phyloP scores from a whole-genome alignment of 2,113 vertebrate genomes.

The Ptychochromis oligacanthus region DNA sequence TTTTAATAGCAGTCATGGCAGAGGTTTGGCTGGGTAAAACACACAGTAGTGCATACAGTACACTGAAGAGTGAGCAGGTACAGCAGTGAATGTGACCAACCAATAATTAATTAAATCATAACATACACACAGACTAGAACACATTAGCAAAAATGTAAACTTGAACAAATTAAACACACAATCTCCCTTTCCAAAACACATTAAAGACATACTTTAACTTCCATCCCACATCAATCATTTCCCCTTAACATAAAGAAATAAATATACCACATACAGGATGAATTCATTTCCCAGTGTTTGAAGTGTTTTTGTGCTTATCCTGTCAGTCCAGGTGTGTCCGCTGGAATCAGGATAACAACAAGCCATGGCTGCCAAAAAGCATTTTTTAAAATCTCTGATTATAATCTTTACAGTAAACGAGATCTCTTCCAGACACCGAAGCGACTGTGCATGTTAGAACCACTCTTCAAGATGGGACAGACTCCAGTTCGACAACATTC shows the following conservation, averaged over 20 bases:
- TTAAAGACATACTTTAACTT: background rate
- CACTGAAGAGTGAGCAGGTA: background rate
- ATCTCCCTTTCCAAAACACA: background rate
- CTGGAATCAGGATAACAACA: background rate
- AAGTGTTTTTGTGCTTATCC: background rate
- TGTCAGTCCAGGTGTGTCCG: background rate
- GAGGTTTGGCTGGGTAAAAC: background rate
- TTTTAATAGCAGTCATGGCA: constrained; percentile 20
- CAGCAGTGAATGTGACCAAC: background rate
- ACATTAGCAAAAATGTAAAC: background rate
- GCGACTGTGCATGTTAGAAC: background rate
- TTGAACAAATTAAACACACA: background rate
- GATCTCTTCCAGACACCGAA: too few species aligned
- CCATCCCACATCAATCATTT: background rate
- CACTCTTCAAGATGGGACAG: background rate
- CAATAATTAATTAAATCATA: background rate
- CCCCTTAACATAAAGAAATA: background rate
- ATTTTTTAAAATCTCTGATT: background rate
- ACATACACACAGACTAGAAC: background rate
- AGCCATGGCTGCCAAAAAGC: background rate
- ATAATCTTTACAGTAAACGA: background rate
- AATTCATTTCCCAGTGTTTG: constrained; percentile 1
- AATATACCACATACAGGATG: background rate
- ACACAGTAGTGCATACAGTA: background rate
- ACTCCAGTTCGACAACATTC: background rate